Base-by-base conservation (phyloP, 2,888 invertebrate species). In the Erebia ligea region DNA sequence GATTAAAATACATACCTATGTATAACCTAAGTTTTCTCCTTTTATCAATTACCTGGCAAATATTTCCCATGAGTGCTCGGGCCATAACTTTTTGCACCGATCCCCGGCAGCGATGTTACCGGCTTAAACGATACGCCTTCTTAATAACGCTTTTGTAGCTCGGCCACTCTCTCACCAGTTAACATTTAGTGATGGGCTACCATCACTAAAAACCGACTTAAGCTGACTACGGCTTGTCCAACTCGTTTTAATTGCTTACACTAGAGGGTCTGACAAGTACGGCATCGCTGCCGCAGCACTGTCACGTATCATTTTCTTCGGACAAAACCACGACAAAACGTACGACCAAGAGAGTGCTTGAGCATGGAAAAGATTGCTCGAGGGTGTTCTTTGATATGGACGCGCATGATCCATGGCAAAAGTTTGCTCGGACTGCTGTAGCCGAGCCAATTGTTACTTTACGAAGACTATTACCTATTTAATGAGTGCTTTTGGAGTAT, bases 31-130 rank as follows among this genome's bases (percentile, higher is more conserved):
- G 34, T 34, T 45, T 45, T 45, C 45, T 1, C 1, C 45, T 45
- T 13, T 10, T 45, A 45, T 11, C 10, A 13, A 50, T 6, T n/a
- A 50, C 50, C 15, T 50, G 50, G 8, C 6, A 50, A 45, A 50
- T 52, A 52, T 52, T 17, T 52, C 52, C 52, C 52, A 17, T 17
- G 17, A 17, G 17, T 17, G n/a, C 52, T 52, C 17, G 9, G 52
- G 9, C 52, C 17, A 17, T 52, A 82, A 80, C 78, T 89, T 91
- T 90, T 91, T 90, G 84, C 81, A 75, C 75, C 66, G 84, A 82
- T 86, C 85, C 86, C 82, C 83, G 83, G 87, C 84, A 86, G 84
- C 83, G 82, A 82, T 76, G 80, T 85, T 87, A 84, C 81, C 81
- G 82, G 82, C 83, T 78, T 79, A 80, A 89, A 85, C 84, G 84